These are phyloP conservation scores for Pseudorectes ferrugineus DNA, from an alignment of 2,113 vertebrate species.

Conservation along the genomic window DNA sequence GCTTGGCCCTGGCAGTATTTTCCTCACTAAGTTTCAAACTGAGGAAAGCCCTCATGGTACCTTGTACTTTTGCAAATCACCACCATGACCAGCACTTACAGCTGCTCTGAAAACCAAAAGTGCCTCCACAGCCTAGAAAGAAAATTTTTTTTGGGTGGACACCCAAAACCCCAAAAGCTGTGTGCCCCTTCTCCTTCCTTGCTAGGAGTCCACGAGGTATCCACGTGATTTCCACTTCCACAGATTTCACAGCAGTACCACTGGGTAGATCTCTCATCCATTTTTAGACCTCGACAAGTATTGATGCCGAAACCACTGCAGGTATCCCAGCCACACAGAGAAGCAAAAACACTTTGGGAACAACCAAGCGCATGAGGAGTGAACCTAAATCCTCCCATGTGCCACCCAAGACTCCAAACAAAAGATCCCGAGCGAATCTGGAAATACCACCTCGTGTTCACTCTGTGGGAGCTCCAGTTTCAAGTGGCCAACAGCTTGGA, in stretches of 20 bases:
- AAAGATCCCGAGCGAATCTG: background rate
- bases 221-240: background rate
- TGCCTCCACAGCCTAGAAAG: background rate
- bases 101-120: background rate
- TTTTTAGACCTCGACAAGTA: background rate
- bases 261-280: background rate
- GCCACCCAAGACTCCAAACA: background rate
- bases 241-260: background rate
- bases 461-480: background rate
- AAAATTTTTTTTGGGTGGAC: background rate
- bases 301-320: fast-evolving
- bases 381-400: background rate
- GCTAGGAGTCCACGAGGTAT: background rate
- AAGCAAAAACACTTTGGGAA: background rate
- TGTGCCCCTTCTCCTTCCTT: background rate
- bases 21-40: background rate
- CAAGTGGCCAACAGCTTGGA: background rate
- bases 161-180: background rate
- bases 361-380: background rate
- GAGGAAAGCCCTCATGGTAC: background rate
- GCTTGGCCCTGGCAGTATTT: background rate
- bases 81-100: background rate
- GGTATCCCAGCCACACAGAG: background rate
- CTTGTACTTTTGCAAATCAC: background rate
- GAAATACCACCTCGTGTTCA: background rate